A percentile compares a stretch with the other conserved stretches of the same genome.
These are phyloP conservation scores for Gastrophryne carolinensis DNA, from an alignment of 2,797 vertebrate species.

Conservation along the genomic window DNA sequence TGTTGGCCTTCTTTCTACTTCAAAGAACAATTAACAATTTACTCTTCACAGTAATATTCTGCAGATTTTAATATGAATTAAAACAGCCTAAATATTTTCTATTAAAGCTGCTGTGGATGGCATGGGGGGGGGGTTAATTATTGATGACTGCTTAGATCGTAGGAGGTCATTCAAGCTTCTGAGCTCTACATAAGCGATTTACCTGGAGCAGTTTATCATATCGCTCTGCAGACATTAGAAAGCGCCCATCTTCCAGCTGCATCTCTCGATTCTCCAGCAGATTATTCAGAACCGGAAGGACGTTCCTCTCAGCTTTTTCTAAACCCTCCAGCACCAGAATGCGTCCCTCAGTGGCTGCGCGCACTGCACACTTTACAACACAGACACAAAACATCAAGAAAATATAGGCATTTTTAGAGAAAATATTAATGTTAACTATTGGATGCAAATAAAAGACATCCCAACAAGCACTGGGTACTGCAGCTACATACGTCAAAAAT, in stretches of 20 bases:
- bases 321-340: slow-evolving; percentile 92
- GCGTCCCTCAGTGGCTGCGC: slow-evolving; percentile 89
- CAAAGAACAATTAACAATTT: neutral
- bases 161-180: too few species aligned
- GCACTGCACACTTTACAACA: slow-evolving; percentile 85
- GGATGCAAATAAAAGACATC: too few species aligned
- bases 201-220: slow-evolving; percentile 94
- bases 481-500: too few species aligned
- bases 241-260: slow-evolving; percentile 97
- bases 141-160: too few species aligned
- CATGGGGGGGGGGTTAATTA: too few species aligned
- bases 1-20: neutral
- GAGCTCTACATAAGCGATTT: too few species aligned
- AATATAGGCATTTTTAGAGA: neutral
- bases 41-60: neutral
- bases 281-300: slow-evolving; percentile 93
- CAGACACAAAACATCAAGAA: slow-evolving; percentile 54
- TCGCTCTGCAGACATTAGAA: slow-evolving; percentile 89
- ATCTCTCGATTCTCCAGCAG: slow-evolving; percentile 96
- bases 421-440: too few species aligned
- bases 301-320: slow-evolving; percentile 94
- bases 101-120: neutral
- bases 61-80: neutral
- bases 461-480: too few species aligned
- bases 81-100: neutral